Base-by-base conservation (phyloP, 2,797 vertebrate species). In the Picus viridis region DNA sequence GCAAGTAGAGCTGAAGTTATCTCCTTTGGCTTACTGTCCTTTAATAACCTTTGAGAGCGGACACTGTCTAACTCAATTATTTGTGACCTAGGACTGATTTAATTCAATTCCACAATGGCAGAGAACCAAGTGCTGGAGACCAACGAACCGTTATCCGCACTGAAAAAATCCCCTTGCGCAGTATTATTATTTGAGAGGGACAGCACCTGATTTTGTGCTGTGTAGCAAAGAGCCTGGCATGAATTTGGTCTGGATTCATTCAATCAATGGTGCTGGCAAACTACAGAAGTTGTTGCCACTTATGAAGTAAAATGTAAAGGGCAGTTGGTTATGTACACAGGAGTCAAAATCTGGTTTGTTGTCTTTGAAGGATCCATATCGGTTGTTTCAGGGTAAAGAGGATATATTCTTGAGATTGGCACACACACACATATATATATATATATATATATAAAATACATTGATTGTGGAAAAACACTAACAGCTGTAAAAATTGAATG, bases 11-110 rank as follows among this genome's bases (percentile, higher is more conserved):
- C 30, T 7, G 20, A 93, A 83, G 23, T 93, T 94, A 92, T 89
- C 43, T 91, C 34, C 69, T 94, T 70, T 94, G 80, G 30, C 61
- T 91, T 92, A 29, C 80, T 95, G 78, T 95, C 70, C 68, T 89
- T 91, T 95, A 94, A 82, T 92, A 73, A 92, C 89, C 70, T 89
- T 92, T 7, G 24, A 92, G 61, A 94, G 54, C 19, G 1, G 74
- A 93, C 64, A 87, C 47, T 95, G 94, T 93, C 84, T 94, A 83
- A 96, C 56, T 95, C 83, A 96, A 95, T 97, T 97, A 95, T 93
- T 93, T 96, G 92, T 97, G 94, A 91, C 83, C 83, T 91, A 59
- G 36, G 84, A 30, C 53, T 89, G 68, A 88, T 91, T 97, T 97
- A 94, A 96, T 96, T 96, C 90, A 95, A 68, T 96, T 95, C 85